Evolutionary conservation across 2,113 vertebrate genomes (phyloP), one percentile per base, ranked within the genome.

Genomic region (Atlantisia rogersi): DNA sequence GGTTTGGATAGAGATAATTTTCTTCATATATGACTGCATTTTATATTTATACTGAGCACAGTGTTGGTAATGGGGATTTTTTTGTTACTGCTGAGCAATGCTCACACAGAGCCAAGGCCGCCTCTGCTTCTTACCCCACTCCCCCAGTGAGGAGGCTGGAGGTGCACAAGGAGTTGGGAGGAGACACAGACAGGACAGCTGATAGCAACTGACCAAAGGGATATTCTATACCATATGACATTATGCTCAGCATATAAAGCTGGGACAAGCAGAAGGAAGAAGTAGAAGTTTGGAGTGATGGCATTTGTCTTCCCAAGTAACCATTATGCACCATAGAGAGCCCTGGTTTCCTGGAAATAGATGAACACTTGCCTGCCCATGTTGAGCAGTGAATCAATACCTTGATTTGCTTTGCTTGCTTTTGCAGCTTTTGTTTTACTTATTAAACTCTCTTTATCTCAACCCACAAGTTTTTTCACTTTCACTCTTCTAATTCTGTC

Each of bases 271-370:
- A 52, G 25, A 46, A 62, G 22, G 32, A 62, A 62, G 12, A 9
- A 7, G 10, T 1, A 2, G 20, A 35, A 3, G 3, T 77, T 53
- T 1, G 0, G 20, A 56, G 17, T 28, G 22, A 58, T 9, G 50
- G 12, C 2, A 0, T 42, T 53, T 40, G 48, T 48, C 20, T 74
- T 80, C 39, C 53, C 15, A 55, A 53, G 28, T 79, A 11, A 29
- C 21, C 4, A 1, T 21, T 71, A 42, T 0, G 0, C 0, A 1
- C 21, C 28, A 12, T 22, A 12, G 44, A 83, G 20, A 48, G 19
- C 11, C 21, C 12, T 11, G 15, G 3, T 73, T 25, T 74, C 11
- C 20, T 20, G 11, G 28, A 21, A 21, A 48, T 48, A 21, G 46
- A 28, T 82, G 37, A 53, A 13, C 29, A 21, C 19, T 35, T 29